phyloP scores from a whole-genome alignment of 2,113 vertebrate genomes.

The Ibidorhyncha struthersii region DNA sequence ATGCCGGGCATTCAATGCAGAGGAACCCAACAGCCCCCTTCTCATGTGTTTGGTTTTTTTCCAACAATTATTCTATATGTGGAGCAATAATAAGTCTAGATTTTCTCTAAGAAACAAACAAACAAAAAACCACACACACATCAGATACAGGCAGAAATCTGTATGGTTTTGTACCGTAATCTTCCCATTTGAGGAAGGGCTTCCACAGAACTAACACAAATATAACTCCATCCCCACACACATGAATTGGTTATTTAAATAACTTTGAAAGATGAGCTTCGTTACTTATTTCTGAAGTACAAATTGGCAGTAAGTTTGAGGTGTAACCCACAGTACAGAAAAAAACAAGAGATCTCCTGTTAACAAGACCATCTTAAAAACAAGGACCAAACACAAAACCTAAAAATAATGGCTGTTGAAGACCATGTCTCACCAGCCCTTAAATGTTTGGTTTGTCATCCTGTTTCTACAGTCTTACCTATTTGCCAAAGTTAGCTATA shows the following conservation, averaged over 20 bases:
- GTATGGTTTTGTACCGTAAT: background rate
- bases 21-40: background rate
- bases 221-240: background rate
- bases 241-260: background rate
- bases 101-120: background rate
- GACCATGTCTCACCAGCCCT: background rate
- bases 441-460: background rate
- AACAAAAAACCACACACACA: rapidly evolving
- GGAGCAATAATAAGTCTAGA: background rate
- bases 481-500: background rate
- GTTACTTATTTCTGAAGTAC: background rate
- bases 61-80: background rate
- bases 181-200: background rate
- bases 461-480: background rate
- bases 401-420: background rate
- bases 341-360: background rate
- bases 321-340: background rate
- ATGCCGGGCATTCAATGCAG: rapidly evolving
- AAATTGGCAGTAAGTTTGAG: background rate
- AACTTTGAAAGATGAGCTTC: background rate
- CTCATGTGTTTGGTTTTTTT: rapidly evolving
- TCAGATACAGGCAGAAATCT: background rate
- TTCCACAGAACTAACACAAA: background rate
- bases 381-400: background rate
- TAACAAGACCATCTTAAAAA: background rate